phyloP scores from a whole-genome alignment of 2,888 invertebrate genomes.

The Pammene aurita region DNA sequence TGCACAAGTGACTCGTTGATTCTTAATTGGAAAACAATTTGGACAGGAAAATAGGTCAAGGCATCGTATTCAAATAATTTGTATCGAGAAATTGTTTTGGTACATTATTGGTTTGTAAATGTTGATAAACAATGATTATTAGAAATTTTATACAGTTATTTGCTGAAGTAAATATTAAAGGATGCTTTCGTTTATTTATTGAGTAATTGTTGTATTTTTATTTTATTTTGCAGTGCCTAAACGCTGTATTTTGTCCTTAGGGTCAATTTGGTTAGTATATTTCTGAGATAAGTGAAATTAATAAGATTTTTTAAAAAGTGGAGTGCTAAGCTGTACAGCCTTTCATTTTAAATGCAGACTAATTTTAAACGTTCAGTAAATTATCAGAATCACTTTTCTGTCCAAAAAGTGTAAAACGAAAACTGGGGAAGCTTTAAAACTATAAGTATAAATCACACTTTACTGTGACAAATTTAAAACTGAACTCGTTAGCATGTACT shows the following conservation, averaged over 20 bases:
- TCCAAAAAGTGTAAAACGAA: slow-evolving; percentile 32
- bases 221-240: too few species aligned
- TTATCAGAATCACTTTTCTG: slow-evolving; percentile 28
- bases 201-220: too few species aligned
- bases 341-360: neutral
- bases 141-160: neutral
- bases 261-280: too few species aligned
- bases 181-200: too few species aligned
- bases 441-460: slow-evolving; percentile 42
- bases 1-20: slow-evolving; percentile 24
- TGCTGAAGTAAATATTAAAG: too few species aligned
- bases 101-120: neutral
- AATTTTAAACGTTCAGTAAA: slow-evolving; percentile 16
- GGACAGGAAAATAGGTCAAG: slow-evolving; percentile 21
- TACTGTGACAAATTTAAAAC: slow-evolving; percentile 41
- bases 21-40: slow-evolving; percentile 30
- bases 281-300: too few species aligned
- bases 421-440: slow-evolving; percentile 37
- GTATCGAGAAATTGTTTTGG: neutral
- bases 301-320: too few species aligned
- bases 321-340: too few species aligned
- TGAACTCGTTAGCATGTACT: slow-evolving; percentile 32
- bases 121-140: neutral
- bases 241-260: too few species aligned
- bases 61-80: slow-evolving; percentile 15